These are phyloP conservation scores for Nycticryphes semicollaris DNA, from an alignment of 2,113 vertebrate species.

Conservation along the genomic window DNA sequence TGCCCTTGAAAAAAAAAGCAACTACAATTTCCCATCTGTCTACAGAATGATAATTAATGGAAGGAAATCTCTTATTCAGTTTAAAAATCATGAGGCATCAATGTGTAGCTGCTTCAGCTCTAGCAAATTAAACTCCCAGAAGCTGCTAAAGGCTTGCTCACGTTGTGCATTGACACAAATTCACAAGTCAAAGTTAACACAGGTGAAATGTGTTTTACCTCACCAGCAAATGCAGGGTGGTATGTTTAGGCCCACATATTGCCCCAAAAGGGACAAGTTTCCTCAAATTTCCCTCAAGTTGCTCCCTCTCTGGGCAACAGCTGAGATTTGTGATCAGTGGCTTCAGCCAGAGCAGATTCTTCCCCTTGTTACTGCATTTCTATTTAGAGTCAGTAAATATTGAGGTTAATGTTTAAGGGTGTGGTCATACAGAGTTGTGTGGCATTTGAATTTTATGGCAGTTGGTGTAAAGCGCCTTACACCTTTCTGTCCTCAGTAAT, in stretches of 20 bases:
- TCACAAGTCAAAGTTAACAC: not conserved
- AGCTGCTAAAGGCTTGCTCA: not conserved
- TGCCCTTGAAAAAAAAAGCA: not conserved
- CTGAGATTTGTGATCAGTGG: not conserved
- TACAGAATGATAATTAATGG: slow-evolving; percentile 19
- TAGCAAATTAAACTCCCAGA: not conserved
- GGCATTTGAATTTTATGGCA: not conserved
- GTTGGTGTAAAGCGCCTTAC: not conserved
- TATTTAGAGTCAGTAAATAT: not conserved
- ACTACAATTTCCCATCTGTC: not conserved
- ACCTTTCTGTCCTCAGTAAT: not conserved
- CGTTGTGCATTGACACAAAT: rapidly evolving
- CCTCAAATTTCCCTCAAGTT: not conserved
- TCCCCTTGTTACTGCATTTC: not conserved
- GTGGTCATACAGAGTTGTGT: not conserved
- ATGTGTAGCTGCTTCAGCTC: slow-evolving; percentile 4
- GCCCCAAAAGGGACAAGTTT: not conserved
- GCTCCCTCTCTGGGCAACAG: rapidly evolving
- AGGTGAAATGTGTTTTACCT: not conserved
- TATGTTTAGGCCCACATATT: too few species aligned
- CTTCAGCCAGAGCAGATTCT: not conserved
- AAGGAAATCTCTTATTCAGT: slow-evolving; percentile 6
- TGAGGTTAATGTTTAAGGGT: not conserved
- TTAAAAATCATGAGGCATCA: slow-evolving; percentile 41
- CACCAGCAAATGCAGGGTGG: not conserved